Conservation (phyloP, 2,113 vertebrate genomes). For the Scolopax mira region DNA sequence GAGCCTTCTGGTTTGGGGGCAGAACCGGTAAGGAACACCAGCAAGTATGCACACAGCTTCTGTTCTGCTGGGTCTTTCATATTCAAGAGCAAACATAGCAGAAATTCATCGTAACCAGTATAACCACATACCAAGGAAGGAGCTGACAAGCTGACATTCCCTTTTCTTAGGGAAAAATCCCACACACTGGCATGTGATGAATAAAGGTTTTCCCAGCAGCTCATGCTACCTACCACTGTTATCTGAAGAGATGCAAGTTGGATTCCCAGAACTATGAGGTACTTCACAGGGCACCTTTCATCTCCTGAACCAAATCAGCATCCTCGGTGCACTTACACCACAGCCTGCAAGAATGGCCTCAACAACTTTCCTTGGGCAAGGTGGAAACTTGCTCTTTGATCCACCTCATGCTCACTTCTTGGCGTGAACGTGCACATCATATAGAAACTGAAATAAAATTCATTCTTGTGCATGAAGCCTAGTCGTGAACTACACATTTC, state of each 20-base stretch:
- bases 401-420: not conserved
- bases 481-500: accelerated
- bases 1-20: not conserved
- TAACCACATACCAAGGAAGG: conserved; percentile 5
- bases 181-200: not conserved
- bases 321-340: not conserved
- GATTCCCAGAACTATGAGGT: not conserved
- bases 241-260: not conserved
- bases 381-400: not conserved
- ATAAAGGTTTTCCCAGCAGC: not conserved
- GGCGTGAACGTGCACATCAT: not conserved
- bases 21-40: not conserved
- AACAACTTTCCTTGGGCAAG: not conserved
- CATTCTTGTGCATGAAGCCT: not conserved
- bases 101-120: not conserved
- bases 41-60: not conserved
- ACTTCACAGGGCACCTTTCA: not conserved
- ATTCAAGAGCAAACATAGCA: not conserved
- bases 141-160: conserved; percentile 14
- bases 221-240: not conserved
- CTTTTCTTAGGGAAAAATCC: conserved; percentile 6
- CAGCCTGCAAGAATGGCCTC: not conserved
- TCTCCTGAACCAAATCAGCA: not conserved
- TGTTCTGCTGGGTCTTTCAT: not conserved
- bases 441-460: not conserved